Evolutionary conservation across 2,888 invertebrate genomes (phyloP).

Genomic region (Argyra leucocephala): DNA sequence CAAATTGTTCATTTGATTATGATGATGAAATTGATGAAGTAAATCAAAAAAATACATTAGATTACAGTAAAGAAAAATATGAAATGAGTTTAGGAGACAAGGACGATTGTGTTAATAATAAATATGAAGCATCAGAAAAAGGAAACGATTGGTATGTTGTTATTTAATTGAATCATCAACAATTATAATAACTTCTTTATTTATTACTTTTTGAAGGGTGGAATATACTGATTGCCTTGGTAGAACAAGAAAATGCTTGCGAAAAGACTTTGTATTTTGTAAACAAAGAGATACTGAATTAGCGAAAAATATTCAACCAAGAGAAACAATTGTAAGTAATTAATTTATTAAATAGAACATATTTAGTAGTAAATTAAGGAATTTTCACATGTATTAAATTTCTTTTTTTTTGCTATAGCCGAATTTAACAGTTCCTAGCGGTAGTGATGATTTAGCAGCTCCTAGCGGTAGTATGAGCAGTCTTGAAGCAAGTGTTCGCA

Average conservation of each 20-base stretch:
- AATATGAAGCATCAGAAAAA: background rate
- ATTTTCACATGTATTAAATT: background rate
- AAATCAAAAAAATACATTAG: conserved; percentile 27
- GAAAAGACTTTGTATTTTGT: conserved; percentile 62
- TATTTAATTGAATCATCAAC: background rate
- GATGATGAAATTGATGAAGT: conserved; percentile 12
- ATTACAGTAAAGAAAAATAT: conserved; percentile 37
- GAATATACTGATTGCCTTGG: conserved; percentile 85
- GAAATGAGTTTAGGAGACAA: conserved; percentile 13
- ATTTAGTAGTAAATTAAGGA: background rate
- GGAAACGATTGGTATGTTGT: background rate
- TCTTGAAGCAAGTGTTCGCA: background rate
- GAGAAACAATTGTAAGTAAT: conserved; percentile 20
- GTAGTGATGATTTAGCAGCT: background rate
- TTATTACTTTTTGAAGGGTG: conserved; percentile 49
- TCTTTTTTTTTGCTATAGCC: conserved; percentile 26
- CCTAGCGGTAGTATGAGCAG: background rate
- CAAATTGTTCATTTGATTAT: conserved; percentile 25
- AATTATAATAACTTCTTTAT: too few relatives aligned
- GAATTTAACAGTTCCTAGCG: conserved; percentile 32
- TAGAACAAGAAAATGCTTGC: conserved; percentile 71
- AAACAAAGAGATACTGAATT: conserved; percentile 53
- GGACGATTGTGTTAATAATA: background rate
- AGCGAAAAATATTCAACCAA: conserved; percentile 26
- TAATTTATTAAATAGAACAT: background rate